Evolutionary conservation across 2,113 vertebrate genomes (phyloP).

Genomic region (Puma concolor): DNA sequence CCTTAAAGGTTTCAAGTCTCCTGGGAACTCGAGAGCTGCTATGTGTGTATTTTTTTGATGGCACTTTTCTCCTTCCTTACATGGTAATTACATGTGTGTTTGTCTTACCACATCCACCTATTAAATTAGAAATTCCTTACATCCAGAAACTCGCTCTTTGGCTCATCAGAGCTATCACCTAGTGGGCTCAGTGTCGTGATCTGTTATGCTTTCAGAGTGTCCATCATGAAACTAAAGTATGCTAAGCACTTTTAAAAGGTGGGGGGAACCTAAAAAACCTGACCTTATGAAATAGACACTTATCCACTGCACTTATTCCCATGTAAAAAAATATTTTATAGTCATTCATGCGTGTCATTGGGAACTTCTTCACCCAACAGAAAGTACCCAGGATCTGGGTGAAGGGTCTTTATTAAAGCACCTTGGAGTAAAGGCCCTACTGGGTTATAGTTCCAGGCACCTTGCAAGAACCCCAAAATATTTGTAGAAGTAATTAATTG

Average conservation of each 20-base stretch:
- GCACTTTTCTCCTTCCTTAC: not conserved
- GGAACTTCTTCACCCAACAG: not conserved
- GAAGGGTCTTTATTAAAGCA: not conserved
- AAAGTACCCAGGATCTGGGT: not conserved
- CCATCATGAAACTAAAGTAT: not conserved
- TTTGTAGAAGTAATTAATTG: not conserved
- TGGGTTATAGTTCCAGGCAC: not conserved
- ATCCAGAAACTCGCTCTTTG: not conserved
- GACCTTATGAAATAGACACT: not conserved
- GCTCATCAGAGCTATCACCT: not conserved
- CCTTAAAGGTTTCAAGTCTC: not conserved
- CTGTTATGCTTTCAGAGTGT: not conserved
- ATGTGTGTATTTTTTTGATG: not conserved
- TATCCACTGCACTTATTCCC: not conserved
- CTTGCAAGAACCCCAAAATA: not conserved
- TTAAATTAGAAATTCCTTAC: conserved; percentile 8
- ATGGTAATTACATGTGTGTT: not conserved
- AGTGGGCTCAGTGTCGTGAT: not conserved
- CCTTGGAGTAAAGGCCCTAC: not conserved
- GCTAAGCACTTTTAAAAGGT: not conserved
- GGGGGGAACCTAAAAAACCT: not conserved
- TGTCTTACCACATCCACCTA: not conserved
- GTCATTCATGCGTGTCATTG: not conserved
- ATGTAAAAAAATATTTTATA: not conserved
- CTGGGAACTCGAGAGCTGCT: not conserved